Base-by-base conservation (phyloP, 2,113 vertebrate species). In the Hypanus sabinus region DNA sequence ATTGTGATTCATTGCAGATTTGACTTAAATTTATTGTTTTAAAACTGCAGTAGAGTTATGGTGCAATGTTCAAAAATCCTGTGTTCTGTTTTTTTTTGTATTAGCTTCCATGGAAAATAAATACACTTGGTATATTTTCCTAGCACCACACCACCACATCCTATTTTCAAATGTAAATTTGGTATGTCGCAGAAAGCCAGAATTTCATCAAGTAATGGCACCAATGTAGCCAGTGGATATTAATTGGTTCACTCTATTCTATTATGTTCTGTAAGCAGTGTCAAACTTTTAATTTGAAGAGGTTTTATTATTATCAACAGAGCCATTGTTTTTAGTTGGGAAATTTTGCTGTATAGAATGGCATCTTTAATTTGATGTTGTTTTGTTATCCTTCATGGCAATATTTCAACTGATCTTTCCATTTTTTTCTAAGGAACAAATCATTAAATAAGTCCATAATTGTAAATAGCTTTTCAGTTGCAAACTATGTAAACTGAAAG, bases 111-210 rank as follows among this genome's bases (percentile, higher is more conserved):
- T 75, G 6, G 27, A 73, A 93, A 24, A 46, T 7, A 8, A 22
- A 22, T n/a, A 36, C 60, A 16, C 70, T 71, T 92, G 38, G 36
- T 91, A 38, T 11, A 38, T 92, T 79, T 7, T 12, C 46, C 11
- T 73, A 11, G 33, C 33, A 93, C 38, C 70, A 24, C 22, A 55
- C 36, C 55, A 55, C 20, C 2, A 55, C 22, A 18, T 55, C 70
- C 62, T 38, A 70, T 36, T 91, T 93, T 93, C 70, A 30, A 38
- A 93, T 93, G 91, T 16, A 33, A 62, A 38, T 92, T 92, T 92
- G 24, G 20, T 33, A 71, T 38, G 20, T 16, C 65, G 70, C 6
- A 36, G 20, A 92, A 70, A 36, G 14, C 16, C 68, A 65, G 16
- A 60, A 90, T 30, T 16, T 90, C 8, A 0, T 90, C 14, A 65